Base-by-base conservation (phyloP, 2,888 invertebrate genomes). In the Nasonovia ribisnigri region DNA sequence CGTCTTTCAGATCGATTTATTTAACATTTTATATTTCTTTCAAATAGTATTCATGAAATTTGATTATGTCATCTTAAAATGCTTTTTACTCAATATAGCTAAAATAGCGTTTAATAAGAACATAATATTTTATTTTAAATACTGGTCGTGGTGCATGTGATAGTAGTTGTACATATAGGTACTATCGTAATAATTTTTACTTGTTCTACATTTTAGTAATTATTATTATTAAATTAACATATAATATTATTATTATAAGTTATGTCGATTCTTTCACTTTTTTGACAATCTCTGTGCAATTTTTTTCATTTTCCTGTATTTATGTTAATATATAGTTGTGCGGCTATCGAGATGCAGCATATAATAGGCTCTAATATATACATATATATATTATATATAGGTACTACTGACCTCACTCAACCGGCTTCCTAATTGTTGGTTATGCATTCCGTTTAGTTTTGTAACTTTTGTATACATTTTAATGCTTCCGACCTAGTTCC, bases 381-480 rank as follows among this genome's bases (percentile, higher is more conserved):
- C 3, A 43, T 43, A 77, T 36, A 77, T 16, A 77, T 77, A 36
- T 3, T 60, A 43, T 26, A 43, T 16, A 54, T 10, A 43, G 3
- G 43, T 43, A 84, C 88, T 51, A 84, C 88, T 51, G 88, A 88
- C 88, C 51, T 88, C 24, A 51, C 84, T 24, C 29, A 43, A 84
- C 43, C 84, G 20, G 36, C 77, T 77, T 77, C 77, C 36, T 77
- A 84, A 84, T 43, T 43, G 24, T 43, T 84, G 51, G 13, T 48
- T 51, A 36, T 26, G 36, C 36, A 54, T 54, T 88, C 88, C 1
- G 36, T 88, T 88, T 29, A 77, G 36, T 54, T 54, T 54, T 11
- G 54, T 13, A 54, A 54, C 26, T 88, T 42, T 42, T 42, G 54
- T 54, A 54, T 13, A 5, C 26, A 43, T 42, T 42, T 88, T 26